Evolutionary conservation across 2,797 vertebrate species (phyloP).

Genomic region (Rhabdomys pumilio): DNA sequence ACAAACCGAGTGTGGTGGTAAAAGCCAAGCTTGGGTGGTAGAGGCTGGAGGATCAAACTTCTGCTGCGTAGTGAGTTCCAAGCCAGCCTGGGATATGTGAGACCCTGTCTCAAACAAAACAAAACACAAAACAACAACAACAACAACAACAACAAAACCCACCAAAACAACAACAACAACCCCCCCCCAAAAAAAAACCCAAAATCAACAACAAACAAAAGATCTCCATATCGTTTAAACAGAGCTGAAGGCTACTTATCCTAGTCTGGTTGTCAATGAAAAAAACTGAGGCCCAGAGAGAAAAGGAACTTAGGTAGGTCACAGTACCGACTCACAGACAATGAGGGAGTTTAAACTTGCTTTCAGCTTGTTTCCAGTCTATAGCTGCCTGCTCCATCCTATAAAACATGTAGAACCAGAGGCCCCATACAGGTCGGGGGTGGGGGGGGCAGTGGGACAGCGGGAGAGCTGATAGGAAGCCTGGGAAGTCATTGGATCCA

Average conservation of each 20-base stretch:
- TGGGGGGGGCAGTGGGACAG: not conserved
- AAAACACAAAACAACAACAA: not conserved
- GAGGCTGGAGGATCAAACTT: not conserved
- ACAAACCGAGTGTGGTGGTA: not conserved
- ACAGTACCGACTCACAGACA: not conserved
- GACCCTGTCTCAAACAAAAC: not conserved
- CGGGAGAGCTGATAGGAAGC: not conserved
- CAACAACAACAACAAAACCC: not conserved
- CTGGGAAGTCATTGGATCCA: not conserved
- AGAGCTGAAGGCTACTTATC: not conserved
- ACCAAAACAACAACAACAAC: too few species aligned
- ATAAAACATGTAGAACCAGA: not conserved
- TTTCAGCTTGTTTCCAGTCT: not conserved
- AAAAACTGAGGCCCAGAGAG: slow-evolving; percentile 1
- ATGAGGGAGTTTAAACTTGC: not conserved
- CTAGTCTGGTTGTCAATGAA: not conserved
- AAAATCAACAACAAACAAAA: not conserved
- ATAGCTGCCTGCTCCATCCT: not conserved
- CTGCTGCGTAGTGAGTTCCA: not conserved
- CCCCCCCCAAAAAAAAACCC: too few species aligned
- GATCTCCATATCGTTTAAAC: not conserved
- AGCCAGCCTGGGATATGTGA: not conserved
- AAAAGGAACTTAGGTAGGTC: not conserved
- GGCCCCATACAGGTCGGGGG: not conserved
- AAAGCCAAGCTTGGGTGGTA: too few species aligned